Evolutionary conservation across 2,888 invertebrate genomes (phyloP).

Genomic region (Drosophila lacicola): DNA sequence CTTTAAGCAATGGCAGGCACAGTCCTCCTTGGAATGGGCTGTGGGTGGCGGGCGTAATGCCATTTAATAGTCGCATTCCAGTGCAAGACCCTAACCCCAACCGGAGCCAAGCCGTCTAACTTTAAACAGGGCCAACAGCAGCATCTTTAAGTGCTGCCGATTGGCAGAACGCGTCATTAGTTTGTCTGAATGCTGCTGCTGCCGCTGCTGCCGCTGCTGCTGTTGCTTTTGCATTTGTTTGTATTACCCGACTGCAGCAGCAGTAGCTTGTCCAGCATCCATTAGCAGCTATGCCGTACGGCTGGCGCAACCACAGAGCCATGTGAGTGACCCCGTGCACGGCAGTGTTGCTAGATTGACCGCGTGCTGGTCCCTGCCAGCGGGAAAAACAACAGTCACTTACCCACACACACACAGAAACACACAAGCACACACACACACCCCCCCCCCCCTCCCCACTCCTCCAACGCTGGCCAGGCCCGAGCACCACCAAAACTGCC

Average conservation of each 20-base stretch:
- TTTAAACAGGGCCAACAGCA: conserved; percentile 43
- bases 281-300: conserved; percentile 54
- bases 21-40: neutral
- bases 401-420: neutral
- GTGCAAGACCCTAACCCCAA: neutral
- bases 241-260: conserved; percentile 9
- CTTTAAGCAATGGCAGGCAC: conserved; percentile 6
- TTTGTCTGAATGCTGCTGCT: conserved; percentile 62
- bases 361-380: conserved; percentile 24
- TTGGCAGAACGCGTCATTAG: conserved; percentile 66
- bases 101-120: neutral
- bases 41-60: conserved; percentile 37
- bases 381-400: conserved; percentile 32
- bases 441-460: too few species aligned
- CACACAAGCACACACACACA: neutral
- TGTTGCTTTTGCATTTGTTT: conserved; percentile 28
- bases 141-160: conserved; percentile 58
- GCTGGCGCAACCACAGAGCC: conserved; percentile 55
- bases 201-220: neutral
- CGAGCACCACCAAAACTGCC: conserved; percentile 44
- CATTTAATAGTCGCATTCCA: conserved; percentile 44
- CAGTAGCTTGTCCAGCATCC: conserved; percentile 37
- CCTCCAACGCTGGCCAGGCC: conserved; percentile 37
- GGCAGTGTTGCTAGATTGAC: conserved; percentile 29
- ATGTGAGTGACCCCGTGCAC: conserved; percentile 52